Conservation (phyloP, 1,140 invertebrate genomes). For the Phocides pigmalion region DNA sequence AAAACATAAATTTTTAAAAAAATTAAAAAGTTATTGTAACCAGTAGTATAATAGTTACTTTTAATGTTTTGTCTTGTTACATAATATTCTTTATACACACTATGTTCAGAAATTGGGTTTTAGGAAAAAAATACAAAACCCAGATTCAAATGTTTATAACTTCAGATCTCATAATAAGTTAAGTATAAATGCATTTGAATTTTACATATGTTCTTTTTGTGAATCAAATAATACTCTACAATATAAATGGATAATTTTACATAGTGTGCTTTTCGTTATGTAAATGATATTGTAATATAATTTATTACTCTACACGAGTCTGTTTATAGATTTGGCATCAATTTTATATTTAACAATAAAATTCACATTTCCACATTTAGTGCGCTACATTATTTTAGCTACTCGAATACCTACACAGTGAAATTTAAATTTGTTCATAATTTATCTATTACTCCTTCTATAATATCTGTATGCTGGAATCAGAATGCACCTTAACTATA, state of each 20-base stretch:
- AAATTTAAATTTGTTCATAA: no score
- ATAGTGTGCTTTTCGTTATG: not conserved
- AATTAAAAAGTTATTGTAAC: no score
- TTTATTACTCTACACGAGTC: not conserved
- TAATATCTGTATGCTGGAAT: no score
- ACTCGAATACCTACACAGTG: no score
- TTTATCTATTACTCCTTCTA: no score
- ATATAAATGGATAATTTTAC: not conserved
- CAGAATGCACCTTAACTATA: no score
- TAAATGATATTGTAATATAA: not conserved
- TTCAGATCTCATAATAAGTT: not conserved
- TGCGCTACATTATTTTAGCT: not conserved
- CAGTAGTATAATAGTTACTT: no score
- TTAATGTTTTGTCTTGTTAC: no score
- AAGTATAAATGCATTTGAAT: not conserved
- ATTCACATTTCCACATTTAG: not conserved
- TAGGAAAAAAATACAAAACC: not conserved
- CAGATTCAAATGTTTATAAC: not conserved
- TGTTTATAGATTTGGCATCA: not conserved
- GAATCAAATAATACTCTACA: not conserved
- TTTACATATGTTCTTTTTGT: not conserved
- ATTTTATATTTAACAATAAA: not conserved
- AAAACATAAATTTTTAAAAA: no score
- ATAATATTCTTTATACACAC: no score
- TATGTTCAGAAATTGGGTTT: no score